A percentile compares a stretch with the other conserved stretches of the same genome.
Conservation (phyloP, 2,888 invertebrate genomes). For the Latrodectus elegans region DNA sequence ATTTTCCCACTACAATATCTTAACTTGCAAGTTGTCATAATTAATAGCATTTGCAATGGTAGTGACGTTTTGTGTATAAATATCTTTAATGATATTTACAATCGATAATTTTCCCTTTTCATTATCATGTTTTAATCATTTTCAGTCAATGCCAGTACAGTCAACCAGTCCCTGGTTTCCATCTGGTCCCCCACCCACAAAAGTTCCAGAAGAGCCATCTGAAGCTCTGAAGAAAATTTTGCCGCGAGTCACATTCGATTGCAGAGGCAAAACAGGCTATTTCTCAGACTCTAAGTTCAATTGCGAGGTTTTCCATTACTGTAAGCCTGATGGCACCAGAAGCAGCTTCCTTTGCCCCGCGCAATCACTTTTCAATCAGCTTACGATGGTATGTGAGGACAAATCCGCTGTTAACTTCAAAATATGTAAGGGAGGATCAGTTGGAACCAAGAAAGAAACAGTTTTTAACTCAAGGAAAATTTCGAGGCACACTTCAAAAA, state of each 20-base stretch:
- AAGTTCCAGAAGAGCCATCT: conserved; percentile 16
- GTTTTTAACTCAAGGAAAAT: background rate
- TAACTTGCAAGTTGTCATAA: too few species aligned
- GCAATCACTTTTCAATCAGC: conserved; percentile 70
- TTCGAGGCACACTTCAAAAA: background rate
- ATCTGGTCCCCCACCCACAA: conserved; percentile 24
- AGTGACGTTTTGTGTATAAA: too few species aligned
- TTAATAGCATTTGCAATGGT: too few species aligned
- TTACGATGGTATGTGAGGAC: conserved; percentile 71
- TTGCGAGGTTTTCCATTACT: conserved; percentile 72
- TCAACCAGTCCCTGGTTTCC: conserved; percentile 58
- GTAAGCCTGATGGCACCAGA: conserved; percentile 71
- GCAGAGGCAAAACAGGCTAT: conserved; percentile 70
- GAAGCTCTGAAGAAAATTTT: conserved; percentile 65
- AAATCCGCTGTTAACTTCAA: conserved; percentile 29
- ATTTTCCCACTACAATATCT: too few species aligned
- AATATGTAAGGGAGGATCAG: conserved; percentile 60
- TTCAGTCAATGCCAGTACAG: conserved; percentile 12
- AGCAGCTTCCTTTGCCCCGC: conserved; percentile 71
- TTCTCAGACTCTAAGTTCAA: conserved; percentile 71
- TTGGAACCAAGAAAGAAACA: conserved; percentile 10
- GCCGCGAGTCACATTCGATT: conserved; percentile 70
- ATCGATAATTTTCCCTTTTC: too few species aligned
- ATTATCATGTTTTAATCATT: background rate
- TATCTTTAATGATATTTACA: too few species aligned